These are phyloP conservation scores for Bucorvus abyssinicus DNA, from an alignment of 2,797 vertebrate genomes.

Conservation along the genomic window DNA sequence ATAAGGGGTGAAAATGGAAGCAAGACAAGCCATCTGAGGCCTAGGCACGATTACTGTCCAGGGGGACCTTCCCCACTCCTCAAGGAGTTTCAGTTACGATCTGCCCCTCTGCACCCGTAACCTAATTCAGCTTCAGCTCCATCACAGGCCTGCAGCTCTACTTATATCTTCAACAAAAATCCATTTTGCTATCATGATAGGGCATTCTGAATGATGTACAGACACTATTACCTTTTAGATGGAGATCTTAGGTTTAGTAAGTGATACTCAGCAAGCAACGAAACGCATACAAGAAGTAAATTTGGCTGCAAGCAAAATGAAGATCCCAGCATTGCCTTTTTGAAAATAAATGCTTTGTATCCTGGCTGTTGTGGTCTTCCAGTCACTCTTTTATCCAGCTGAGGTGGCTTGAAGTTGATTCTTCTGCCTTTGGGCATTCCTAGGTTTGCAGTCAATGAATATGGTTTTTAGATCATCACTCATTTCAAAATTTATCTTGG, in stretches of 20 bases:
- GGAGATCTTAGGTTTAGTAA: neutral
- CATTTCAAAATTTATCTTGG: neutral
- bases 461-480: neutral
- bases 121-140: constrained; percentile 37
- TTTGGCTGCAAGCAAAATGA: neutral
- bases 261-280: neutral
- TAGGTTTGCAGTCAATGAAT: neutral
- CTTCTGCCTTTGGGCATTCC: neutral
- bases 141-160: neutral
- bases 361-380: neutral
- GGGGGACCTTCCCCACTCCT: neutral
- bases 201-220: constrained; percentile 6
- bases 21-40: constrained; percentile 67
- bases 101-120: neutral
- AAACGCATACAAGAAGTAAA: constrained; percentile 21
- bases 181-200: constrained; percentile 5
- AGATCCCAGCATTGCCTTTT: neutral
- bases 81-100: neutral
- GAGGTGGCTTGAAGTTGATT: neutral
- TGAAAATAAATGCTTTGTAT: neutral
- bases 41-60: constrained; percentile 18
- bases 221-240: constrained; percentile 10
- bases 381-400: neutral
- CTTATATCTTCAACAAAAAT: constrained; percentile 28
- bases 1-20: constrained; percentile 68